phyloP scores from a whole-genome alignment of 2,888 invertebrate genomes.

The Mesodorylaimus sp. region DNA sequence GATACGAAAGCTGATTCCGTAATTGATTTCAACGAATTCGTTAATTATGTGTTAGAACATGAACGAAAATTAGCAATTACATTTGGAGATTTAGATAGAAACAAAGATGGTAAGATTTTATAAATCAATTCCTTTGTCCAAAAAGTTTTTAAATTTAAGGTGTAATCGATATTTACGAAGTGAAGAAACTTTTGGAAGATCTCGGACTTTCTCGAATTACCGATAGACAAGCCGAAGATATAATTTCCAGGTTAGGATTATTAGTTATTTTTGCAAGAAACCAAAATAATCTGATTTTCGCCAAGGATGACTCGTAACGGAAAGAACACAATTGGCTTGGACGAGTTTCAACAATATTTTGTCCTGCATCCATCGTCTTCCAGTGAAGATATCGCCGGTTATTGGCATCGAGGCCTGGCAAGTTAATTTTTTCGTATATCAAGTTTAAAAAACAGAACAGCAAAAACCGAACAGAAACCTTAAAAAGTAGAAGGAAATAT shows the following conservation, averaged over 20 bases:
- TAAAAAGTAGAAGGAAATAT: too few species aligned
- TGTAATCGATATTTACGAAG: slow-evolving; percentile 50
- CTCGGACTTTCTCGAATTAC: slow-evolving; percentile 75
- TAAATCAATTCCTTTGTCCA: too few species aligned
- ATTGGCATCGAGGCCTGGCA: slow-evolving; percentile 84
- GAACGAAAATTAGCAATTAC: slow-evolving; percentile 80
- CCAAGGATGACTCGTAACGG: slow-evolving; percentile 92
- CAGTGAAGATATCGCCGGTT: slow-evolving; percentile 74
- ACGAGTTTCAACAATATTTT: slow-evolving; percentile 91
- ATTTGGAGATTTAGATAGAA: slow-evolving; percentile 80
- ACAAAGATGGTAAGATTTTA: slow-evolving; percentile 87
- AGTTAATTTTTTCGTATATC: too few species aligned
- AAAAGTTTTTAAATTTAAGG: too few species aligned
- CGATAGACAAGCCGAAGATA: slow-evolving; percentile 59
- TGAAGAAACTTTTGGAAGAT: slow-evolving; percentile 76
- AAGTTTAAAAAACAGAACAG: too few species aligned
- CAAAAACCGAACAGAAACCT: too few species aligned
- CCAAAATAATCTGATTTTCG: slow-evolving; percentile 13
- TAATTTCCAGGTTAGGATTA: slow-evolving; percentile 71
- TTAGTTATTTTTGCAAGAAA: too few species aligned
- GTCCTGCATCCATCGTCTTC: slow-evolving; percentile 76
- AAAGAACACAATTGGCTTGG: slow-evolving; percentile 79
- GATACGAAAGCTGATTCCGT: slow-evolving; percentile 59
- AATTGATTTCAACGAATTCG: slow-evolving; percentile 75
- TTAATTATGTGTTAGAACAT: slow-evolving; percentile 81